phyloP scores from a whole-genome alignment of 1,140 invertebrate genomes.

The Spodoptera frugiperda region DNA sequence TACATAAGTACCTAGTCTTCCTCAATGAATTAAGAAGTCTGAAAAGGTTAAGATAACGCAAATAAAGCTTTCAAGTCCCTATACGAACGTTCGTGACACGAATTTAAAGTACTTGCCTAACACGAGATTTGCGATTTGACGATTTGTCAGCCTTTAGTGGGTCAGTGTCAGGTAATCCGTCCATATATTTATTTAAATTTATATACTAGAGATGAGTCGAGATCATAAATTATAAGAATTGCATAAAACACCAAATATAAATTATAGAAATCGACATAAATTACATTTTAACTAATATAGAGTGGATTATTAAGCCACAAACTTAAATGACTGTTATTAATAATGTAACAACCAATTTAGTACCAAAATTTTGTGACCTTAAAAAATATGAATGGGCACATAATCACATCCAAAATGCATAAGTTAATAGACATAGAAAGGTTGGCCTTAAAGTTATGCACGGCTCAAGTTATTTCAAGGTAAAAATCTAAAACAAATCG shows the following conservation, averaged over 20 bases:
- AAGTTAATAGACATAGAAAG: constrained; percentile 9
- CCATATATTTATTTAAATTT: no score
- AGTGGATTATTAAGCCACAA: constrained; percentile 1
- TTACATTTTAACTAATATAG: not conserved
- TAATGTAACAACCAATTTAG: constrained; percentile 6
- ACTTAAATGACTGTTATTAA: not conserved
- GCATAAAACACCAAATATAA: no score
- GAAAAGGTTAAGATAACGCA: not conserved
- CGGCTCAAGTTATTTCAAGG: constrained; percentile 25
- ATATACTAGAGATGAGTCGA: no score
- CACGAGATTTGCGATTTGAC: no score
- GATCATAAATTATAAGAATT: no score
- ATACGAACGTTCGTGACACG: not conserved
- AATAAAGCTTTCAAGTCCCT: not conserved
- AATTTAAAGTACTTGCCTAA: not conserved
- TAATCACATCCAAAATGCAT: constrained; percentile 20
- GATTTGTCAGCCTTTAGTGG: no score
- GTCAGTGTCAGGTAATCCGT: no score
- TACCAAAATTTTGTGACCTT: constrained; percentile 10
- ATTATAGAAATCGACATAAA: not conserved
- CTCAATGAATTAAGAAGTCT: not conserved
- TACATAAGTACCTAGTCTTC: no score
- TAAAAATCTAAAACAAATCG: constrained; percentile 1
- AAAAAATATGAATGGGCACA: constrained; percentile 13
- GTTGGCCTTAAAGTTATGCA: constrained; percentile 4